phyloP scores from a whole-genome alignment of 2,888 invertebrate genomes.

The Dynastes hyllus region DNA sequence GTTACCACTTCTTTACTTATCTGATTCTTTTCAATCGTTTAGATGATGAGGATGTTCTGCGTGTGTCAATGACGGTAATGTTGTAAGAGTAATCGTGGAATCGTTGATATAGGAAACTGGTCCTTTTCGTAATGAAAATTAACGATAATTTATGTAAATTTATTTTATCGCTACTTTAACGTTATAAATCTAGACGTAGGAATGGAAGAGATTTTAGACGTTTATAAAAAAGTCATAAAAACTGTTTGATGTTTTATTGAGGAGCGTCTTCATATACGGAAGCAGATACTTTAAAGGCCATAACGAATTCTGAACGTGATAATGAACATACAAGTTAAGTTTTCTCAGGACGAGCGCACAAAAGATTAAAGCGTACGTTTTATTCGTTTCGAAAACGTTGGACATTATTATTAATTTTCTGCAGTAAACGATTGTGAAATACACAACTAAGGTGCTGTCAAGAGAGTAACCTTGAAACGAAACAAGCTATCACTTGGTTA shows the following conservation, averaged over 20 bases:
- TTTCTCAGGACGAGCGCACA: not conserved
- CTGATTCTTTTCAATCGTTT: no score
- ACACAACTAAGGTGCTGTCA: no score
- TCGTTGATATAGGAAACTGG: not conserved
- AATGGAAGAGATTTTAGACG: not conserved
- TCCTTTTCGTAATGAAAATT: not conserved
- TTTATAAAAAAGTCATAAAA: not conserved
- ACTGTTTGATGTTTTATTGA: not conserved
- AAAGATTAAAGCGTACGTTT: no score
- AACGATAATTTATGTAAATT: conserved; percentile 21
- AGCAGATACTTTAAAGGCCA: not conserved
- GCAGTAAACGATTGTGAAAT: no score
- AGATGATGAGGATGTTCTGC: no score
- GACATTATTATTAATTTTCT: no score
- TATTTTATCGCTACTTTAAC: conserved; percentile 2
- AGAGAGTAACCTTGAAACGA: no score
- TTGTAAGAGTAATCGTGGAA: no score
- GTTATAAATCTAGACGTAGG: not conserved
- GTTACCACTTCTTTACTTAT: no score
- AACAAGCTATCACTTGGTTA: no score
- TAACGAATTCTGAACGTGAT: not conserved
- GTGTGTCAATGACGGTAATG: no score
- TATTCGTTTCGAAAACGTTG: no score
- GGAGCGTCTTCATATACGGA: not conserved
- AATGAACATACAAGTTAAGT: not conserved